Base-by-base conservation (phyloP, 2,113 vertebrate species). In the Aptenodytes forsteri region DNA sequence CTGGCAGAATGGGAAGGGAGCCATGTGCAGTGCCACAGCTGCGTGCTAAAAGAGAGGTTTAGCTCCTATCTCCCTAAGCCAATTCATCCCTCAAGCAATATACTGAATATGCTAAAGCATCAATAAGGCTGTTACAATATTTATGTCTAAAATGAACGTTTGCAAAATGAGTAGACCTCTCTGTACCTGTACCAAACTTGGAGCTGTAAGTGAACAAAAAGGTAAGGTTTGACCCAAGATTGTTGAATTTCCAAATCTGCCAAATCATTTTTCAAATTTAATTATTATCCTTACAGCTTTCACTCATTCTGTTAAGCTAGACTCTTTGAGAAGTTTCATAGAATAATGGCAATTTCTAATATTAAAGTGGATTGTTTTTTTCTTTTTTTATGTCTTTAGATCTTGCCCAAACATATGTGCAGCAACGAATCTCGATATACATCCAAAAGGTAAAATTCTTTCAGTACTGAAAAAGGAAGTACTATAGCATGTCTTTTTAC, bases 121-220 rank as follows among this genome's bases (percentile, higher is more conserved):
- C 61, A 76, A 61, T 59, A 87, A 79, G 40, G 16, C 42, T 88
- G 19, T 89, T 94, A 93, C 69, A 97, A 96, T 97, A 98, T 96
- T 98, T 97, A 96, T 91, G 40, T 90, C 80, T 49, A 92, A 97
- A 95, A 97, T 89, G 54, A 90, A 86, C 40, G 38, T 77, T 82
- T 73, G 46, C 76, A 97, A 97, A 97, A 97, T 84, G 79, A 71
- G 72, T 44, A 16, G 49, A 81, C 16, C 22, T 97, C 77, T 62
- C 75, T 16, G 32, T 34, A 27, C 79, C 46, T 69, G 62, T 82
- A 65, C 9, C 62, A 64, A 58, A 73, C 80, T 25, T 76, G 47
- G 66, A 89, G 27, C 61, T 58, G 55, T 50, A 75, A 90, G 47
- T 75, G 58, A 98, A 95, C 54, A 91, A 94, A 96, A 62, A 11